phyloP scores from a whole-genome alignment of 2,888 invertebrate genomes.

The Automeris io region DNA sequence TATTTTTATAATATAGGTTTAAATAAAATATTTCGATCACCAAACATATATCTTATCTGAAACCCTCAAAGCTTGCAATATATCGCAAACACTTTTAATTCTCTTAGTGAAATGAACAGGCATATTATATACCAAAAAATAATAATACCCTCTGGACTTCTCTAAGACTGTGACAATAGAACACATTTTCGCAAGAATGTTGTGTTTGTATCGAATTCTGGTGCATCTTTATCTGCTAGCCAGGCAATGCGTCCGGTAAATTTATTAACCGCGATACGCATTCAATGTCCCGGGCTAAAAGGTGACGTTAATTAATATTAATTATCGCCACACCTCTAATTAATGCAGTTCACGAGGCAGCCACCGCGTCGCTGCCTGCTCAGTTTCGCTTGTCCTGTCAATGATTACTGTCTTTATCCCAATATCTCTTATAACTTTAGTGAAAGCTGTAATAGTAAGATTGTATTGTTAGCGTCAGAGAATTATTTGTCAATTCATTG shows the following conservation, averaged over 20 bases:
- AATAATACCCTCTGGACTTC: neutral
- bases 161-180: slow-evolving; percentile 18
- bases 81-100: slow-evolving; percentile 31
- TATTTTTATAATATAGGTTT: slow-evolving; percentile 11
- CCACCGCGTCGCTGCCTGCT: slow-evolving; percentile 24
- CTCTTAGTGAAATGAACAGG: slow-evolving; percentile 33
- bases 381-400: slow-evolving; percentile 18
- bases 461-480: too few species aligned
- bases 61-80: slow-evolving; percentile 39
- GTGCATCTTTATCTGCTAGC: slow-evolving; percentile 67
- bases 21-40: slow-evolving; percentile 29
- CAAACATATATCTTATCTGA: slow-evolving; percentile 38
- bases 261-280: slow-evolving; percentile 76
- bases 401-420: too few species aligned
- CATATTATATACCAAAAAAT: slow-evolving; percentile 23
- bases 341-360: slow-evolving; percentile 72
- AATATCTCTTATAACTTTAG: too few species aligned
- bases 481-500: too few species aligned
- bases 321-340: slow-evolving; percentile 75
- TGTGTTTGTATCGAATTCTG: slow-evolving; percentile 34
- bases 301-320: slow-evolving; percentile 76
- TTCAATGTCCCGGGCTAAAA: slow-evolving; percentile 71
- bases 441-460: too few species aligned
- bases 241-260: slow-evolving; percentile 64
- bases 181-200: slow-evolving; percentile 16